A percentile compares a stretch with the other conserved stretches of the same genome.
Conservation (phyloP, 1,140 invertebrate genomes). For the Heliconius eleuchia region DNA sequence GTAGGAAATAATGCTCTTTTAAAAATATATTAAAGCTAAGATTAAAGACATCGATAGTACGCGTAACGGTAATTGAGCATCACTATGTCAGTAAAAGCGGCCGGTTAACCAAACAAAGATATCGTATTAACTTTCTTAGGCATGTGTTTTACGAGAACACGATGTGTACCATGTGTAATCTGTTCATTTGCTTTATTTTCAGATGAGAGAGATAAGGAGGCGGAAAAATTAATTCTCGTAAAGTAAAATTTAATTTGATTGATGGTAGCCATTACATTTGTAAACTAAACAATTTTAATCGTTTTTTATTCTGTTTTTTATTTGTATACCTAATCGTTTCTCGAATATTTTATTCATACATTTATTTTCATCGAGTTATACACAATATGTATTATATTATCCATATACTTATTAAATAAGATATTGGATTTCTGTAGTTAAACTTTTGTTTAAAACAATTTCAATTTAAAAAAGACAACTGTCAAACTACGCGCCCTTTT, state of each 20-base stretch:
- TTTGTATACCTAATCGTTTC: too few species aligned
- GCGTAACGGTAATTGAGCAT: slow-evolving; percentile 12
- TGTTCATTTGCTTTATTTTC: slow-evolving; percentile 10
- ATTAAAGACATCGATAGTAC: slow-evolving; percentile 18
- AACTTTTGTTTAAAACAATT: neutral
- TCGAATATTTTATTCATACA: too few species aligned
- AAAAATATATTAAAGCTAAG: neutral
- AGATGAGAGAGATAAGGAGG: slow-evolving; percentile 5
- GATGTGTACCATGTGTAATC: slow-evolving; percentile 33
- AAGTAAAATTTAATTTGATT: neutral
- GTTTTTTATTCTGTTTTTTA: too few species aligned
- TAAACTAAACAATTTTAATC: too few species aligned
- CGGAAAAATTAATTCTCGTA: neutral
- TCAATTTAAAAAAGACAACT: slow-evolving; percentile 15
- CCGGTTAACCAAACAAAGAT: slow-evolving; percentile 46
- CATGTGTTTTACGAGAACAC: slow-evolving; percentile 33
- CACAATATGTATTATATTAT: too few species aligned
- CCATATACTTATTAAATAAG: neutral
- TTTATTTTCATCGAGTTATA: too few species aligned
- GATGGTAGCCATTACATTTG: neutral
- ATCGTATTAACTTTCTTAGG: slow-evolving; percentile 43
- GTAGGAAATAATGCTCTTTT: neutral
- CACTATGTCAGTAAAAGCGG: slow-evolving; percentile 35
- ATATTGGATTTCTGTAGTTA: neutral
- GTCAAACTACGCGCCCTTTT: slow-evolving; percentile 30